Evolutionary conservation across 2,797 vertebrate genomes (phyloP), one percentile per base, ranked within the genome.

Genomic region (Notolabrus celidotus): DNA sequence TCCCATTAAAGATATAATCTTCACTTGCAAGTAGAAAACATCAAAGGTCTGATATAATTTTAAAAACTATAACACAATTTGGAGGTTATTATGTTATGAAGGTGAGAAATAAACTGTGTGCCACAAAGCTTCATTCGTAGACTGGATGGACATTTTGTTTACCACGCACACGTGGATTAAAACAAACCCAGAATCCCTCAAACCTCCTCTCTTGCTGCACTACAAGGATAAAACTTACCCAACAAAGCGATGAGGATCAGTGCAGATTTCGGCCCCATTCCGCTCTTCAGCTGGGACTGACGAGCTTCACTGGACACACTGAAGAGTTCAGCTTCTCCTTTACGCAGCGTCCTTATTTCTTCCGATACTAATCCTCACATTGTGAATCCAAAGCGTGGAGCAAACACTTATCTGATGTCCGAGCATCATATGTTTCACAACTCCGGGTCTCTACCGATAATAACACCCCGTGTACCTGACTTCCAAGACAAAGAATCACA

Each of bases 231-330:
- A 43, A 43, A 46, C 88, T 90, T 79, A 92, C 90, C 90, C 55
- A 84, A 42, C 64, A 83, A 55, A 56, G 69, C 78, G n/a, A 77
- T 4, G 12, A 93, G 78, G 1, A 91, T 58, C 61, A 87, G 70
- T 0, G 71, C 14, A 20, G 62, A 52, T 41, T 70, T 54, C 8
- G 65, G 63, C 46, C 61, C 85, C 91, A 92, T 91, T 19, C 58
- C 51, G 70, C 53, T 34, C 34, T 36, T 7, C 16, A n/a, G 3
- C 12, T 14, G 7, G 47, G 47, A 8, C 0, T 25, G 10, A 62
- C 31, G 10, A 64, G 17, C 20, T 70, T 77, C n/a, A 55, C 49
- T 47, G 64, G 43, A 67, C 49, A 33, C 67, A 61, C 51, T 33
- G 45, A 10, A n/a, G 16, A 55, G 46, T 36, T 66, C 7, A 45